Base-by-base conservation (phyloP, 1,140 invertebrate genomes). In the Heliconius himera region DNA sequence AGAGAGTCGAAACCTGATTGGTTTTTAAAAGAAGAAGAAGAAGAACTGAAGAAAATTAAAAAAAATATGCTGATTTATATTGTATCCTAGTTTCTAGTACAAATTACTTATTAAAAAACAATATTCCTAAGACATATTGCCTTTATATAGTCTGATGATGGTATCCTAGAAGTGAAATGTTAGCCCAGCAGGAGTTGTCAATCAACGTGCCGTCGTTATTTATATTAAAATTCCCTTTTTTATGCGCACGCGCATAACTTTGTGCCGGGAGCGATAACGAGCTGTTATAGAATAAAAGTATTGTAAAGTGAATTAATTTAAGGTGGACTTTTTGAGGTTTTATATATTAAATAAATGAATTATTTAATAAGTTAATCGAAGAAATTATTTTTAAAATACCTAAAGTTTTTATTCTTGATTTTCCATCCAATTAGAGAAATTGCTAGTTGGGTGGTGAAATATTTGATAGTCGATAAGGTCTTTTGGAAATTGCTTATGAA, bases 141-240 rank as follows among this genome's bases (percentile, higher is more conserved):
- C 5, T 11, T 66, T 66, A 66, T 66, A 66, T 66, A 29, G 1
- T 1, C 0, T 56, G 20, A 22, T 33, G 3, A 36, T 60, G 66
- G 73, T 75, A 54, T 56, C 46, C 66, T 54, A 75, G 70, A 79
- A 41, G 78, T 75, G 78, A n/a, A 75, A 70, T 71, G 78, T 79
- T 46, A 46, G 22, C 73, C 3, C 78, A 79, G 73, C 78, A 70
- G 73, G 73, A 75, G 18, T 74, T 79, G 78, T 75, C 78, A 79
- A 79, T 79, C 73, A 75, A 70, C 38, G 56, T 75, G 29, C 46
- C 54, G 70, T 79, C 56, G 73, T 79, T 79, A 79, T 75, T 75
- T 79, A 79, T 79, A 79, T 79, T 33, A 75, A 75, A 79, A 79
- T 29, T 46, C 73, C 70, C 29, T 73, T 79, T 79, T 75, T 79